A percentile compares a stretch with the other conserved stretches of the same genome.
phyloP scores from a whole-genome alignment of 2,888 invertebrate genomes.

The Syrphus vitripennis region DNA sequence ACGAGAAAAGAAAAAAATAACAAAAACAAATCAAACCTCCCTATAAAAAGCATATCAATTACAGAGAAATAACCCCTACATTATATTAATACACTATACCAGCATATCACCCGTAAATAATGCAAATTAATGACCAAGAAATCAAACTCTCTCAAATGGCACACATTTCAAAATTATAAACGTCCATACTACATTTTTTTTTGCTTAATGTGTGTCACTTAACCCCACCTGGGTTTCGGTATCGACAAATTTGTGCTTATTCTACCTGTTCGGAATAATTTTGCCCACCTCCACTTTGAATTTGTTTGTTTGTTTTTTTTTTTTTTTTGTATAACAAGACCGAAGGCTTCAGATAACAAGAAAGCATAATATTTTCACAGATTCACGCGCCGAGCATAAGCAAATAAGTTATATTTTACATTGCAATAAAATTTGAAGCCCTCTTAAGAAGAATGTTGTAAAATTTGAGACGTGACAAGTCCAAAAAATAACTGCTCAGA shows the following conservation, averaged over 20 bases:
- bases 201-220: conserved; percentile 24
- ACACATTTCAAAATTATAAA: conserved; percentile 35
- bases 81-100: neutral
- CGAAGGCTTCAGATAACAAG: conserved; percentile 29
- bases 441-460: neutral
- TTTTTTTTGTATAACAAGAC: no score
- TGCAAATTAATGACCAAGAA: conserved; percentile 58
- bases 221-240: conserved; percentile 19
- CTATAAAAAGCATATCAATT: neutral
- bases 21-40: neutral
- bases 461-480: conserved; percentile 40
- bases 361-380: conserved; percentile 50
- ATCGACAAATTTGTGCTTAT: conserved; percentile 38
- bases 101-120: neutral
- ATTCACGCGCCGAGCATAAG: neutral
- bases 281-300: conserved; percentile 1
- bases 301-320: neutral
- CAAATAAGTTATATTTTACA: neutral
- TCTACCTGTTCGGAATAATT: conserved; percentile 59
- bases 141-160: conserved; percentile 54
- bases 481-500: conserved; percentile 17
- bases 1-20: neutral
- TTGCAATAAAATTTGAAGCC: conserved; percentile 6
- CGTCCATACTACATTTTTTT: neutral
- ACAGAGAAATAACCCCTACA: neutral